Evolutionary conservation across 2,888 invertebrate genomes (phyloP).

Genomic region (Ashinkailepas kermadecensis): DNA sequence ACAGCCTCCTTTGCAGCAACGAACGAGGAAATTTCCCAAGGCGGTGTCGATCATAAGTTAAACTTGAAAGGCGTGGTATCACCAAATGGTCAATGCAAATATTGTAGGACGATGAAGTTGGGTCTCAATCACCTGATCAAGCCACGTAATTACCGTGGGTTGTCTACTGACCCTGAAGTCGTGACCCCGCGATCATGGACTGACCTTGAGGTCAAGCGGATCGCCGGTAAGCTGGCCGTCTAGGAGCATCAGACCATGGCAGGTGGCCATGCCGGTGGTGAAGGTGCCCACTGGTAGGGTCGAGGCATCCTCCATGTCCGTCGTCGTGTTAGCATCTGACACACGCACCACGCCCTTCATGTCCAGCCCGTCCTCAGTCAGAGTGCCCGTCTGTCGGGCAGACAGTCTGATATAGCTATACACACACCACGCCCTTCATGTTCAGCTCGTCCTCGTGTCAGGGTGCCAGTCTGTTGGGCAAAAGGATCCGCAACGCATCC

Average conservation of each 20-base stretch:
- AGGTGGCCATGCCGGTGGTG: constrained; percentile 66
- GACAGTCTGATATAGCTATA: too few relatives aligned
- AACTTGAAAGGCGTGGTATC: too few relatives aligned
- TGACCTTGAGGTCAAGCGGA: constrained; percentile 67
- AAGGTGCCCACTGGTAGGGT: constrained; percentile 49
- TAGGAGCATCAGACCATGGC: constrained; percentile 75
- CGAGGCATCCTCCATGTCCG: constrained; percentile 49
- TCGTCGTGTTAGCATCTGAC: background rate
- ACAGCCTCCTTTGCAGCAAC: too few relatives aligned
- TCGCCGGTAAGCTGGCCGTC: constrained; percentile 72
- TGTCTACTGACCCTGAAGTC: constrained; percentile 46
- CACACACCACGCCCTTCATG: too few relatives aligned
- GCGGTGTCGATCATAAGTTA: too few relatives aligned
- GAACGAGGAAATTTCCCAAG: too few relatives aligned
- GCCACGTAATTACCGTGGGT: too few relatives aligned
- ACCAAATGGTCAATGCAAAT: too few relatives aligned
- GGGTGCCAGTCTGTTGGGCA: constrained; percentile 66
- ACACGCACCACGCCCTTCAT: constrained; percentile 68
- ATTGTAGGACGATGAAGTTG: too few relatives aligned
- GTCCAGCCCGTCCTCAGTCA: constrained; percentile 81
- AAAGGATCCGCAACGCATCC: too few relatives aligned
- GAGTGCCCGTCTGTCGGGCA: constrained; percentile 66
- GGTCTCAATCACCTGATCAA: too few relatives aligned
- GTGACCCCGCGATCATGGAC: constrained; percentile 53
- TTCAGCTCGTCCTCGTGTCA: constrained; percentile 71